A percentile compares a stretch with the other conserved stretches of the same genome.
Evolutionary conservation across 2,888 invertebrate species (phyloP).

Genomic region (Pollenia angustigena): DNA sequence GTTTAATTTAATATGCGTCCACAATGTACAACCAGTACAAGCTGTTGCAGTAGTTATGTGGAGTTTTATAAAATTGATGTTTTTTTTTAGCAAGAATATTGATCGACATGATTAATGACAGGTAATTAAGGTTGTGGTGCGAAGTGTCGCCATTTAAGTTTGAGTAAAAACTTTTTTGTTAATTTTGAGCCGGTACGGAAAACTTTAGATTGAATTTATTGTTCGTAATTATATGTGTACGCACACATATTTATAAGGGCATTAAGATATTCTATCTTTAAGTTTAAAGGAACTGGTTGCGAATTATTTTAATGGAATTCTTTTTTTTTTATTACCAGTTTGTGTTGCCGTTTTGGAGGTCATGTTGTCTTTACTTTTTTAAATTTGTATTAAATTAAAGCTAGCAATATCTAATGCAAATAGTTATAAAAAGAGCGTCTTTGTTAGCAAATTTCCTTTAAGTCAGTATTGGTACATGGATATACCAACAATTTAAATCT

Average conservation of each 20-base stretch:
- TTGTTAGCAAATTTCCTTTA: too few relatives aligned
- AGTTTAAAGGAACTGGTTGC: neutral
- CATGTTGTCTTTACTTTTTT: too few relatives aligned
- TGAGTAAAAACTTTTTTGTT: neutral
- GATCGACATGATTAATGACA: slow-evolving; percentile 75
- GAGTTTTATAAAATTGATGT: slow-evolving; percentile 70
- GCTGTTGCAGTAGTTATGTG: neutral
- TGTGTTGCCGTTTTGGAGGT: too few relatives aligned
- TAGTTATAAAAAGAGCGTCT: too few relatives aligned
- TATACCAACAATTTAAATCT: too few relatives aligned
- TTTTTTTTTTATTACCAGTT: too few relatives aligned
- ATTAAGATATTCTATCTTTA: slow-evolving; percentile 15
- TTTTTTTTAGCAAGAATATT: slow-evolving; percentile 73
- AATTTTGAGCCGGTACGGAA: slow-evolving; percentile 19
- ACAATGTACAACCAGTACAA: slow-evolving; percentile 5
- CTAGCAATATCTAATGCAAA: too few relatives aligned
- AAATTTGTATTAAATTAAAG: too few relatives aligned
- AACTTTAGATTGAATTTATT: slow-evolving; percentile 18
- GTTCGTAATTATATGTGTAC: slow-evolving; percentile 16
- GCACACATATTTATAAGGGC: slow-evolving; percentile 12
- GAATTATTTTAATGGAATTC: neutral
- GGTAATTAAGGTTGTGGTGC: slow-evolving; percentile 72
- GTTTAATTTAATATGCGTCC: slow-evolving; percentile 42
- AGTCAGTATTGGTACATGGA: too few relatives aligned
- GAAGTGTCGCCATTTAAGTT: slow-evolving; percentile 70